Evolutionary conservation across 2,113 vertebrate species (phyloP), one percentile per base, ranked within the genome.

Genomic region (Psilopogon haemacephalus): DNA sequence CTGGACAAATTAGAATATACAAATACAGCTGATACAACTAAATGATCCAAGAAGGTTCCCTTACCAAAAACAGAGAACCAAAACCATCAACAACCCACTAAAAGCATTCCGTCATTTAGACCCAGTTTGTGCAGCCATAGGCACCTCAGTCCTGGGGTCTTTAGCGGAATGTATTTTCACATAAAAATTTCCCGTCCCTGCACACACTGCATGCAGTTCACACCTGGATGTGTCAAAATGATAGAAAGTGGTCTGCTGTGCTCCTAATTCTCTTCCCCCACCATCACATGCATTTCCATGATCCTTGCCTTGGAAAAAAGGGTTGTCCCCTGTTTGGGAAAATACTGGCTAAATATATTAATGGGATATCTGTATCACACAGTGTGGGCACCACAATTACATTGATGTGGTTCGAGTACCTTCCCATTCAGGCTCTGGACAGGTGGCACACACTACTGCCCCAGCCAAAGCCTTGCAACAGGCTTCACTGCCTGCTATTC

Each of bases 371-470:
- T 13, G 28, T 46, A 42, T 64, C 65, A 74, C 11, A 1, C 24
- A 54, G 15, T 21, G 13, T 7, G 13, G 17, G 20, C 15, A 90
- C 15, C 26, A 59, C 8, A 8, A 40, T 2, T 46, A 4, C 42
- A 64, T 2, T 62, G 63, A 64, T 64, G 14, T 20, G 21, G 19
- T 13, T 92, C 69, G 50, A 46, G 24, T 7, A 58, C 26, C 33
- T 74, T 58, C 23, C 64, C 28, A 11, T 55, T 67, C 37, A 71
- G 56, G 42, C 23, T 90, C 72, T 56, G 76, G 37, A 80, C 69
- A 48, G 0, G 0, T 5, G 10, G 16, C 14, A 24, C 9, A 65
- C 1, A 4, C 23, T 0, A 0, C 1, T 17, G 19, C 4, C 7
- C 1, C 1, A 54, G n/a, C 8, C 11, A n/a, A 60, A 79, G 67